Percentiles rank a stretch among this genome's conserved stretches.
Conservation (phyloP, 2,888 invertebrate species). For the Caenorhabditis sp. region DNA sequence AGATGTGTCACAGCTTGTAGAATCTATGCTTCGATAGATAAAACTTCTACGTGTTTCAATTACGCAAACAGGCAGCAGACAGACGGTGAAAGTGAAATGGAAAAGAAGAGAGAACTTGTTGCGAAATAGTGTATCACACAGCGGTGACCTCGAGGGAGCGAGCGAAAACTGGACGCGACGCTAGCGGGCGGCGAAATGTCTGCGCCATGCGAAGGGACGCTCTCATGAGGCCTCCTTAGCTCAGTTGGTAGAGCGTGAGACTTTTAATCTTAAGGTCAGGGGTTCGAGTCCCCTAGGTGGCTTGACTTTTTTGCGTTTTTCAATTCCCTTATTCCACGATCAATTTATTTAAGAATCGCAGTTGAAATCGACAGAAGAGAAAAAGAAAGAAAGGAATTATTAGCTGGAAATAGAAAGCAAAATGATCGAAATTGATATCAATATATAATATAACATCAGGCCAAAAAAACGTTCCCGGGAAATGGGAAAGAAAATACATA, state of each 20-base stretch:
- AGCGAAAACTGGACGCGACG: not conserved
- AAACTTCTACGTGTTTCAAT: conserved; percentile 18
- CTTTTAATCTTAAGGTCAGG: conserved; percentile 72
- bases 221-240: conserved; percentile 65
- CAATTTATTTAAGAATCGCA: conserved; percentile 8
- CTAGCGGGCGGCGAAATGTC: not conserved
- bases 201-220: too few species aligned
- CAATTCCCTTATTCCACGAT: conserved; percentile 1
- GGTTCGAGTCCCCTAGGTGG: conserved; percentile 70
- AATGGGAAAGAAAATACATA: not conserved
- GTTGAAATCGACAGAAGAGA: not conserved
- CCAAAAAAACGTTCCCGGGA: not conserved
- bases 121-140: too few species aligned
- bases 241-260: conserved; percentile 75
- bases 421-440: not conserved
- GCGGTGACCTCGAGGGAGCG: too few species aligned
- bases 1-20: conserved; percentile 45
- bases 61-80: not conserved
- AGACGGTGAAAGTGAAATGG: not conserved
- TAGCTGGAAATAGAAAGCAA: conserved; percentile 1
- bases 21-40: conserved; percentile 28
- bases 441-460: not conserved
- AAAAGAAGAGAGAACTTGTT: not conserved
- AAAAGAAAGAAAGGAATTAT: conserved; percentile 17
- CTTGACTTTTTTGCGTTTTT: conserved; percentile 45